phyloP scores from a whole-genome alignment of 2,888 invertebrate genomes.

The Ennomos quercinarius region DNA sequence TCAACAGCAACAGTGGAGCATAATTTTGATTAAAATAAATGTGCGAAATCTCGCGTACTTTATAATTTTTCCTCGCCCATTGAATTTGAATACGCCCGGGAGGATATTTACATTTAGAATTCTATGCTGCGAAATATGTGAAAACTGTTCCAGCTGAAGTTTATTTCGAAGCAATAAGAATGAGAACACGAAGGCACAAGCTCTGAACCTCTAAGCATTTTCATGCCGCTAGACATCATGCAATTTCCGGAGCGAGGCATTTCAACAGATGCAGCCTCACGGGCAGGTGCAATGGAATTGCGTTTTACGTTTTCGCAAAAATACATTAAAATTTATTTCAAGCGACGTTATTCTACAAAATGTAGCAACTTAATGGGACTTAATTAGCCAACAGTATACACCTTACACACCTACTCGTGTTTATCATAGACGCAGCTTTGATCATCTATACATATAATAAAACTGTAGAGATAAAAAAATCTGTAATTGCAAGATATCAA shows the following conservation, averaged over 20 bases:
- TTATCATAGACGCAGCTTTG: too few species aligned
- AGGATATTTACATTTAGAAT: constrained; percentile 15
- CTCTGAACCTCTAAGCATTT: neutral
- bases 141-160: constrained; percentile 17
- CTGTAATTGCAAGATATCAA: too few species aligned
- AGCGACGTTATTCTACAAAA: too few species aligned
- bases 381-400: too few species aligned
- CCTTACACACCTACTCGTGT: too few species aligned
- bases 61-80: constrained; percentile 1
- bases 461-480: too few species aligned
- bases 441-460: too few species aligned
- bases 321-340: too few species aligned
- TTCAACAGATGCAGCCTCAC: neutral
- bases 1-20: neutral
- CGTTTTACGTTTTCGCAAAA: too few species aligned
- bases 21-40: constrained; percentile 6
- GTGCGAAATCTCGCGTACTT: constrained; percentile 1
- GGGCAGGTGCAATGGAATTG: neutral
- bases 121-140: constrained; percentile 25
- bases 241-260: neutral
- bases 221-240: neutral
- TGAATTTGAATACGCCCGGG: constrained; percentile 17
- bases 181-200: constrained; percentile 20
- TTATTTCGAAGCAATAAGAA: constrained; percentile 24
- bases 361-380: too few species aligned